A percentile compares a stretch with the other conserved stretches of the same genome.
These are phyloP conservation scores for Molanna angustata DNA, from an alignment of 2,888 invertebrate genomes.

Conservation along the genomic window DNA sequence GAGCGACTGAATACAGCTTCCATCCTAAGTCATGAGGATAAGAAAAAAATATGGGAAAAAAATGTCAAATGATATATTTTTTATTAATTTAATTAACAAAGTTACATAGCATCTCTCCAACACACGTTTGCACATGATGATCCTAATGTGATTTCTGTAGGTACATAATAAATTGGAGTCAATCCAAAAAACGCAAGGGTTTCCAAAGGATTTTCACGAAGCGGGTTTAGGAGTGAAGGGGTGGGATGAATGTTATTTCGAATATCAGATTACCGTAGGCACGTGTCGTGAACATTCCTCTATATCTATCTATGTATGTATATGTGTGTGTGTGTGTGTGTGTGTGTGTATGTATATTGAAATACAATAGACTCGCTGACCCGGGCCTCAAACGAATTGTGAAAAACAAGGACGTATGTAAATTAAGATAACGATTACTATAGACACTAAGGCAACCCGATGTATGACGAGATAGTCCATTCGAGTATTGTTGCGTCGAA, in stretches of 20 bases:
- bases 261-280: constrained; percentile 22
- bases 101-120: neutral
- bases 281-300: constrained; percentile 17
- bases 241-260: constrained; percentile 9
- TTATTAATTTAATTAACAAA: too few species aligned
- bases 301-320: neutral
- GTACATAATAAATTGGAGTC: constrained; percentile 20
- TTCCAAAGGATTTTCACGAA: constrained; percentile 1
- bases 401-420: too few species aligned
- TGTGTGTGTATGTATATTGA: neutral
- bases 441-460: too few species aligned
- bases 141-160: constrained; percentile 17
- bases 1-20: too few species aligned
- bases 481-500: too few species aligned
- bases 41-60: too few species aligned
- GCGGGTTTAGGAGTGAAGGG: neutral
- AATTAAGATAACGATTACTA: too few species aligned
- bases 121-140: constrained; percentile 13
- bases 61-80: too few species aligned
- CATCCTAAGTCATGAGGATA: too few species aligned
- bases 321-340: neutral
- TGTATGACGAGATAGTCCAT: too few species aligned
- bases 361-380: too few species aligned
- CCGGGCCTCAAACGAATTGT: too few species aligned
- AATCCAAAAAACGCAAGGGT: constrained; percentile 9